Conservation (phyloP, 2,797 vertebrate species). For the Typhlichthys eigenmanni region DNA sequence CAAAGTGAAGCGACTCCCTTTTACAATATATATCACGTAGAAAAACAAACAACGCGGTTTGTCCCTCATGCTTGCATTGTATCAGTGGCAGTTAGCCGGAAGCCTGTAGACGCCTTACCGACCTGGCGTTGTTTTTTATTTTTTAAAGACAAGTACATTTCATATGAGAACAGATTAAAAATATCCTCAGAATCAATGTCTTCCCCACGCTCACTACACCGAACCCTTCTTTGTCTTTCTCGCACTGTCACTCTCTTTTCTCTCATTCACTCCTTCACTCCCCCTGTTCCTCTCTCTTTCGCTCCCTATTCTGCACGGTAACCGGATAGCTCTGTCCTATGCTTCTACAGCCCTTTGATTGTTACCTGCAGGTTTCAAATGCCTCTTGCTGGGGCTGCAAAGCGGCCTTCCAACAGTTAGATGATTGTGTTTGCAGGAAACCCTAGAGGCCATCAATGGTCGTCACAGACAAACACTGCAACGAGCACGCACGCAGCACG, state of each 20-base stretch:
- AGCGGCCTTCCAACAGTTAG: constrained; percentile 74
- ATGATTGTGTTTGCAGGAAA: constrained; percentile 78
- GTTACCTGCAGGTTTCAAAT: constrained; percentile 79
- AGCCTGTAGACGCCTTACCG: constrained; percentile 6
- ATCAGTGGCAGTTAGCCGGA: neutral
- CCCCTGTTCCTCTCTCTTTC: constrained; percentile 40
- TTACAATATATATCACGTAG: neutral
- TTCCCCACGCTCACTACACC: constrained; percentile 36
- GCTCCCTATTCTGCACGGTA: constrained; percentile 62
- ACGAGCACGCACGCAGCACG: constrained; percentile 4
- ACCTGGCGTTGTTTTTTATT: neutral
- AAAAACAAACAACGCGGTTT: neutral
- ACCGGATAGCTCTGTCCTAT: constrained; percentile 74
- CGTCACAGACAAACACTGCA: constrained; percentile 42
- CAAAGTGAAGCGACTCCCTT: neutral
- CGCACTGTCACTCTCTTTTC: constrained; percentile 64
- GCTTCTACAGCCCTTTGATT: constrained; percentile 77
- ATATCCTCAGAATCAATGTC: constrained; percentile 36
- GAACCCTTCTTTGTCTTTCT: constrained; percentile 17
- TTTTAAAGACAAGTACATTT: constrained; percentile 12
- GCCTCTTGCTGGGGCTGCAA: constrained; percentile 64
- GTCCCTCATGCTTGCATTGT: neutral
- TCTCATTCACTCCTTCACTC: constrained; percentile 59
- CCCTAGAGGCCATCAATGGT: constrained; percentile 68
- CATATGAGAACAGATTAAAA: constrained; percentile 30